phyloP scores from a whole-genome alignment of 1,140 invertebrate species.

The Leptopilina clavipes region DNA sequence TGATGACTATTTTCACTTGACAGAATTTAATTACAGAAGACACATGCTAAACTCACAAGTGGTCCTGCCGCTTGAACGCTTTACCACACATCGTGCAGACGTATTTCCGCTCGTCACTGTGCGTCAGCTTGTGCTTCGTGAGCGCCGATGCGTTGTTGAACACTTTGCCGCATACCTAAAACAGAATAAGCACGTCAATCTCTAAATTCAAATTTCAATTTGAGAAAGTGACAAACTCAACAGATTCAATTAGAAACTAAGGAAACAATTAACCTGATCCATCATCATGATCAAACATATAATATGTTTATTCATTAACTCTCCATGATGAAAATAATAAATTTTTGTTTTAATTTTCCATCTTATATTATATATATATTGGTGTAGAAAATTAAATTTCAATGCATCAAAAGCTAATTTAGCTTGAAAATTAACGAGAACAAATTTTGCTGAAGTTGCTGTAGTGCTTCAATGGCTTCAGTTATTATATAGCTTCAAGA shows the following conservation, averaged over 20 bases:
- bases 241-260: not conserved
- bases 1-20: not conserved
- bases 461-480: not conserved
- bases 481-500: not conserved
- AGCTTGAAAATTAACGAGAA: not conserved
- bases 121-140: conserved; percentile 97
- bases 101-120: conserved; percentile 98
- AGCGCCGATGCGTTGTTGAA: conserved; percentile 98
- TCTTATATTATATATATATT: no score
- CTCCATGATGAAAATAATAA: no score
- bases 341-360: no score
- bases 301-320: no score
- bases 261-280: not conserved
- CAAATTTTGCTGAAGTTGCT: not conserved
- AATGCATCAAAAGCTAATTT: no score
- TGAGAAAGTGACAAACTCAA: conserved; percentile 12
- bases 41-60: conserved; percentile 87
- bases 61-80: conserved; percentile 98
- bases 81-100: conserved; percentile 96
- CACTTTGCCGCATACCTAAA: conserved; percentile 93
- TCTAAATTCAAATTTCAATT: conserved; percentile 1
- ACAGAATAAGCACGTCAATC: conserved; percentile 53
- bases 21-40: conserved; percentile 21
- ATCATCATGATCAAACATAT: not conserved
- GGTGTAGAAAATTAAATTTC: no score